Evolutionary conservation across 2,797 vertebrate genomes (phyloP).

Genomic region (Darevskia nairensis): DNA sequence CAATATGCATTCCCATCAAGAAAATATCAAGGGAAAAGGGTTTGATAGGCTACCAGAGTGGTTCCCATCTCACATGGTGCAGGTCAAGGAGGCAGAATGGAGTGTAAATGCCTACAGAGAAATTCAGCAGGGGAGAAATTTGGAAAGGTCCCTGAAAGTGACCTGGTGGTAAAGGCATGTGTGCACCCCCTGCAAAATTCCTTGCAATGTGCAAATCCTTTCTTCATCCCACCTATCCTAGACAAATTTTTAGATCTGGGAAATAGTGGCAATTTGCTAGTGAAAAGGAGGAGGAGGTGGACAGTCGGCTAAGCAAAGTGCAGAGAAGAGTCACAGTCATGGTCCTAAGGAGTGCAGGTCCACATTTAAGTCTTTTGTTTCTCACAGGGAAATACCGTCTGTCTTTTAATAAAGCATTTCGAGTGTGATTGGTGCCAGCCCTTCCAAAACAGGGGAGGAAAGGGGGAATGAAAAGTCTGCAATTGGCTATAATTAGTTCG

Average conservation of each 20-base stretch:
- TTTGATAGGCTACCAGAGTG: not conserved
- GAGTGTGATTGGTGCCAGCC: not conserved
- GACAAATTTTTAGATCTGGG: too few species aligned
- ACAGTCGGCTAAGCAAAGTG: not conserved
- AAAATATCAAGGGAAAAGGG: not conserved
- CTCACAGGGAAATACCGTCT: not conserved
- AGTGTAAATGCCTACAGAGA: not conserved
- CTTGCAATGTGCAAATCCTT: not conserved
- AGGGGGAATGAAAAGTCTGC: not conserved
- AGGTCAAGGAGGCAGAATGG: not conserved
- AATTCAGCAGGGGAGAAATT: not conserved
- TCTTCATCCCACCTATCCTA: not conserved
- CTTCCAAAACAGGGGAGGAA: slow-evolving; percentile 1
- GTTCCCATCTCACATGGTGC: not conserved
- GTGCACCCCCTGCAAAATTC: not conserved
- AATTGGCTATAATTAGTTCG: slow-evolving; percentile 26
- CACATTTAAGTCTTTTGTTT: not conserved
- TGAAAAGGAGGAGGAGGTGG: not conserved
- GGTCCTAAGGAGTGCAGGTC: too few species aligned
- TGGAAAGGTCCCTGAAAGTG: too few species aligned
- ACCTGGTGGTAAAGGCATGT: too few species aligned
- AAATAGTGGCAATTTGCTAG: not conserved
- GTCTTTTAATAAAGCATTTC: not conserved
- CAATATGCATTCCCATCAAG: not conserved
- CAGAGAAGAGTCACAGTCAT: not conserved